phyloP scores from a whole-genome alignment of 2,888 invertebrate genomes.

The Neoscelio sp. region DNA sequence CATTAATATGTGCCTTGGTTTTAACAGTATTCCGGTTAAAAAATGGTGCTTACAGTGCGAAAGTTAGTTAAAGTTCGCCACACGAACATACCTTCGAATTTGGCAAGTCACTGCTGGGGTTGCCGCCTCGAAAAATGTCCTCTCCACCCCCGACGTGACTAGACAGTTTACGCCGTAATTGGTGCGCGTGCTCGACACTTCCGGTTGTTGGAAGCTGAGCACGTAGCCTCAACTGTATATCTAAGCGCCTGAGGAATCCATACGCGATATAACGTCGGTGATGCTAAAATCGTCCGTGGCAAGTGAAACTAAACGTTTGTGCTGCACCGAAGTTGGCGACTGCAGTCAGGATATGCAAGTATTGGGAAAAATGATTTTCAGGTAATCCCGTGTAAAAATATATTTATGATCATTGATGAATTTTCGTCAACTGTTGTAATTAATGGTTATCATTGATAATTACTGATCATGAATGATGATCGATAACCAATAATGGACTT shows the following conservation, averaged over 20 bases:
- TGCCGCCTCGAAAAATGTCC: conserved; percentile 47
- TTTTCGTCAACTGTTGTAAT: no score
- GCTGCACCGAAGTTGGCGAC: conserved; percentile 26
- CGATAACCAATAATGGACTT: no score
- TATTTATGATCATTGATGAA: no score
- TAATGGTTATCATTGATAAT: no score
- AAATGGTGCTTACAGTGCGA: conserved; percentile 33
- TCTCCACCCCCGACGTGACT: conserved; percentile 59
- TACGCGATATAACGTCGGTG: conserved; percentile 49
- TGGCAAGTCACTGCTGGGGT: conserved; percentile 55
- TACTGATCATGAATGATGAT: no score
- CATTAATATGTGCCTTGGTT: conserved; percentile 16
- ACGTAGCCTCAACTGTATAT: conserved; percentile 58
- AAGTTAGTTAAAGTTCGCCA: conserved; percentile 42
- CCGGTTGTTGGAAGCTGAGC: conserved; percentile 63
- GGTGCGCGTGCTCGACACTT: conserved; percentile 66
- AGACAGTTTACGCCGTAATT: conserved; percentile 64
- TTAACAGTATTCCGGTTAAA: background rate
- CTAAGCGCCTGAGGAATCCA: conserved; percentile 48
- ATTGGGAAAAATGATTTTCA: conserved; percentile 27
- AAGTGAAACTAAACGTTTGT: conserved; percentile 45
- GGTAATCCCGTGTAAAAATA: no score
- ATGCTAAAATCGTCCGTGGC: conserved; percentile 60
- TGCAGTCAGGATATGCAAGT: no score
- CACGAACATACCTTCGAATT: conserved; percentile 54